Evolutionary conservation across 2,888 invertebrate genomes (phyloP), one percentile per base, ranked within the genome.

Genomic region (Gerris lacustris): DNA sequence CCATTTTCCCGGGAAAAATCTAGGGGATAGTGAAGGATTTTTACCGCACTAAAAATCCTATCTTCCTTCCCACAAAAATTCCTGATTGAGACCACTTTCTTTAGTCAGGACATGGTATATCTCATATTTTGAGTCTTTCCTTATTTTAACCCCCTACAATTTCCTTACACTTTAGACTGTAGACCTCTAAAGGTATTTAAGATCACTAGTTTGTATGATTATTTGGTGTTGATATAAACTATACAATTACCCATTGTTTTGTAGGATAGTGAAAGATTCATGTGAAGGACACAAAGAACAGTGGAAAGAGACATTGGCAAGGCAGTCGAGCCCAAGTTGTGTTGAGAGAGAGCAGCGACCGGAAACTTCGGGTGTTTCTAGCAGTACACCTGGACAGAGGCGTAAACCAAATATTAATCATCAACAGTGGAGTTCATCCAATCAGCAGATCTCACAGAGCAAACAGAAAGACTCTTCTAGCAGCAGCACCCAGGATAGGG

Each of bases 281-380:
- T 83, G 87, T 71, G 85, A 86, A 75, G 83, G 84, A 2, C 88
- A 88, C 78, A 83, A 87, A 15, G 85, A 86, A 72, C 84, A 84
- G 76, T 88, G 87, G 87, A 73, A 73, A 17, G 64, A 64, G 18
- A 31, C 17, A 5, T 5, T 64, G 31, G 64, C 64, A 1, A n/a
- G 18, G 17, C 64, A 64, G 18, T n/a, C 17, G 31, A 64, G 31
- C 9, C 18, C 64, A 1, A 70, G 66, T 15, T 47, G 67, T 7
- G 44, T 66, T 9, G 66, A 11, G n/a, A 66, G 67, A 7, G 67
- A 45, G 44, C 45, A 63, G 44, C 63, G 45, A 18, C 15, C 15
- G 15, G 62, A n/a, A n/a, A n/a, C 15, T 2, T 62, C 62, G 1
- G 15, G 15, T n/a, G n/a, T 62, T 11, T 62, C 62, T n/a, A 15